These are phyloP conservation scores for Lampropteryx suffumata DNA, from an alignment of 2,888 invertebrate genomes.

Conservation along the genomic window DNA sequence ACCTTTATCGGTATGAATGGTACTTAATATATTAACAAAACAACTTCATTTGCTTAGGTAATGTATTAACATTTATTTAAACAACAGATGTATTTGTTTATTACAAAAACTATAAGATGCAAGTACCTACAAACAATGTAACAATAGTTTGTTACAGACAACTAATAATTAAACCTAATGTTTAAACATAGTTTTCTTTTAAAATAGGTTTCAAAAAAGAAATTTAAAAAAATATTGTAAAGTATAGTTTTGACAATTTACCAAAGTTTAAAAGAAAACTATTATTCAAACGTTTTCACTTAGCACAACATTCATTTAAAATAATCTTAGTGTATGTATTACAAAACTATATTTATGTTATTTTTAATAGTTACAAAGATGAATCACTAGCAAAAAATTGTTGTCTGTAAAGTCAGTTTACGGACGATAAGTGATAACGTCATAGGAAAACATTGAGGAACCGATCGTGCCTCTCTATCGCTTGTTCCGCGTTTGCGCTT, in stretches of 20 bases:
- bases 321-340: constrained; percentile 5
- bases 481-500: no score
- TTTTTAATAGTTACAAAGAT: constrained; percentile 6
- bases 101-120: no score
- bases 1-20: no score
- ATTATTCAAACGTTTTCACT: constrained; percentile 19
- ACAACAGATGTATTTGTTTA: no score
- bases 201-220: constrained; percentile 2
- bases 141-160: constrained; percentile 47
- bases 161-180: constrained; percentile 40
- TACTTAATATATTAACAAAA: no score
- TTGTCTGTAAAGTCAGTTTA: background rate
- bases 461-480: no score
- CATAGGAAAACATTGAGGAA: no score
- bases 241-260: constrained; percentile 9
- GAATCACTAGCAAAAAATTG: background rate
- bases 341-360: constrained; percentile 4
- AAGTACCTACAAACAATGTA: no score
- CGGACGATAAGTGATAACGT: no score
- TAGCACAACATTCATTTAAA: constrained; percentile 17
- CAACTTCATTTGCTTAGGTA: no score
- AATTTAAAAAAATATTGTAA: no score
- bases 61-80: no score
- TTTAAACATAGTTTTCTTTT: constrained; percentile 17
- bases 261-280: constrained; percentile 14